Evolutionary conservation across 92 coral and sea anemone species (phyloP).

Genomic region (Umimayanthus kanabou): DNA sequence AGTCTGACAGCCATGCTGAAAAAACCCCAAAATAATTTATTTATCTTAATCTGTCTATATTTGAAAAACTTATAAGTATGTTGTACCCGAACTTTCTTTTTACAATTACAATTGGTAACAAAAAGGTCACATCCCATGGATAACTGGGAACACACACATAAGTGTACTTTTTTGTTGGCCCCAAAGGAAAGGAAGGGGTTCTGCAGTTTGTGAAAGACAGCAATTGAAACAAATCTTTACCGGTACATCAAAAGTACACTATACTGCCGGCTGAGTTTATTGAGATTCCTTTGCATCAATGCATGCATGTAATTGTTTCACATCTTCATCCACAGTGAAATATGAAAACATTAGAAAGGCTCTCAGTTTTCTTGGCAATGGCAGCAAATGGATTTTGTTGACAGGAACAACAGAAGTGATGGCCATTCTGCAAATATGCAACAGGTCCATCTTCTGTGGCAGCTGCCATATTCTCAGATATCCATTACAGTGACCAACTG

Average conservation of each 20-base stretch:
- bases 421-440: conserved; percentile 80
- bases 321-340: conserved; percentile 6
- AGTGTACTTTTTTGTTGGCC: too few species aligned
- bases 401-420: conserved; percentile 68
- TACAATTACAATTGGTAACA: too few species aligned
- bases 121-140: too few species aligned
- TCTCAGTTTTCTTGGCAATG: conserved; percentile 74
- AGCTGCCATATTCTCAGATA: conserved; percentile 78
- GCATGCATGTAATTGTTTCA: background rate
- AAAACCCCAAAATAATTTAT: too few species aligned
- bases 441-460: conserved; percentile 79
- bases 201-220: background rate
- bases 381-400: conserved; percentile 57
- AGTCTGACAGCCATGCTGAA: too few species aligned
- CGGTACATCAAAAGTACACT: too few species aligned
- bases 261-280: background rate
- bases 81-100: too few species aligned
- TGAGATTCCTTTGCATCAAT: background rate
- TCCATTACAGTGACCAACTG: conserved; percentile 78
- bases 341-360: conserved; percentile 62
- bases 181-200: background rate
- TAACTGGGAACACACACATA: too few species aligned
- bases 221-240: too few species aligned
- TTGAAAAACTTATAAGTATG: too few species aligned
- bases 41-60: too few species aligned